Conservation (phyloP, 2,888 invertebrate genomes). For the Torymus auratus region DNA sequence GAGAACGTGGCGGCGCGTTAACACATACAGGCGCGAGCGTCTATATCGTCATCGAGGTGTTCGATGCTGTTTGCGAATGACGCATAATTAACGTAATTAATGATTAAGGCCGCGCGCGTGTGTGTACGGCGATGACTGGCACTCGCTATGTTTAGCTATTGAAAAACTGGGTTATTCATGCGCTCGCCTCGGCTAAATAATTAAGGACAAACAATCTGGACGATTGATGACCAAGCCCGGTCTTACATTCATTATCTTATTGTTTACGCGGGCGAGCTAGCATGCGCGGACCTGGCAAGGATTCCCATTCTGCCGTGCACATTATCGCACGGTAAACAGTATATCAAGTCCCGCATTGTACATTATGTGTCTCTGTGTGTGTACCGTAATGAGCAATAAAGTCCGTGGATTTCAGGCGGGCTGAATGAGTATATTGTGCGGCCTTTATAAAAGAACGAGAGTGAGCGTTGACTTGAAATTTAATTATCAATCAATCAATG, state of each 20-base stretch:
- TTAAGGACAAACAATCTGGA: slow-evolving; percentile 33
- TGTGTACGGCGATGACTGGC: background rate
- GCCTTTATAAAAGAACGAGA: background rate
- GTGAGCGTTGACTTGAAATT: slow-evolving; percentile 1
- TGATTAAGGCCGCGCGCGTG: slow-evolving; percentile 25
- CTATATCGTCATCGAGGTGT: background rate
- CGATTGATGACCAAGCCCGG: background rate
- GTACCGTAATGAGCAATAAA: no score
- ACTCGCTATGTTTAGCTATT: background rate
- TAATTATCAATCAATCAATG: slow-evolving; percentile 27
- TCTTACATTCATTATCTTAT: slow-evolving; percentile 27
- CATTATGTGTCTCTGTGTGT: no score
- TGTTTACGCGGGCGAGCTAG: slow-evolving; percentile 5
- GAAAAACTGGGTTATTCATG: slow-evolving; percentile 36
- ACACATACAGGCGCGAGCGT: background rate
- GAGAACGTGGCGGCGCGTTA: background rate
- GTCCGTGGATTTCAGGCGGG: no score
- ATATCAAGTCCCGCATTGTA: no score
- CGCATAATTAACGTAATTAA: slow-evolving; percentile 50
- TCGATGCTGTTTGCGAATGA: slow-evolving; percentile 44
- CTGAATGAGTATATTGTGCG: no score
- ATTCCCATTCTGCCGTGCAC: background rate
- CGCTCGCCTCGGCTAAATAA: slow-evolving; percentile 26
- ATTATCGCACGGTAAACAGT: no score
- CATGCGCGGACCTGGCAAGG: no score